Conservation (phyloP, 92 coral and sea anemone species). For the Bergia sp. region DNA sequence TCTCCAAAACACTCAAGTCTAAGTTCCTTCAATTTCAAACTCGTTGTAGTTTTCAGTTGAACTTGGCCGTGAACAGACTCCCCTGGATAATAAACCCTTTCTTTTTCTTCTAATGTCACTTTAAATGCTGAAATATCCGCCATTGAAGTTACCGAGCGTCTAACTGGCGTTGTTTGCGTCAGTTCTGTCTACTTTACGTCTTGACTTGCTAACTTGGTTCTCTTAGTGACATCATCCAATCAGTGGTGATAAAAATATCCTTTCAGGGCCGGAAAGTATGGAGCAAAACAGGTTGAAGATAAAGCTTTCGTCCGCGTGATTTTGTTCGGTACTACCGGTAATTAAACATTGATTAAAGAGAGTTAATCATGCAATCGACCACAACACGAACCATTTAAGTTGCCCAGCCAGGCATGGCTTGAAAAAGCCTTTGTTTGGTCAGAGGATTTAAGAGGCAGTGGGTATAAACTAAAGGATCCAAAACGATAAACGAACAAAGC, state of each 20-base stretch:
- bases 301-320: not conserved
- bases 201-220: not conserved
- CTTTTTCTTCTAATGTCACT: slow-evolving; percentile 61
- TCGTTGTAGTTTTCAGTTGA: slow-evolving; percentile 48
- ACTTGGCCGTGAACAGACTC: slow-evolving; percentile 64
- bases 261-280: slow-evolving; percentile 4
- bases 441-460: not conserved
- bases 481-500: not conserved
- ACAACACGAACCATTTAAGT: too few relatives aligned
- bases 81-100: slow-evolving; percentile 66
- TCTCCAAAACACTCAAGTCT: slow-evolving; percentile 71
- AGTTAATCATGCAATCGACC: not conserved
- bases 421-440: not conserved
- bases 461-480: not conserved
- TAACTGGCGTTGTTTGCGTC: not conserved
- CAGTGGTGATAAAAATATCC: not conserved
- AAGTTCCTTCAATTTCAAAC: slow-evolving; percentile 56
- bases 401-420: not conserved
- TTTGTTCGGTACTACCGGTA: not conserved
- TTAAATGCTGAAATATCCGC: slow-evolving; percentile 42
- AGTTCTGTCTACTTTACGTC: not conserved
- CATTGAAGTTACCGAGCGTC: slow-evolving; percentile 1
- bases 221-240: not conserved
- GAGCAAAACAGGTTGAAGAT: not conserved
- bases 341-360: too few relatives aligned